Percentiles rank a stretch among this genome's conserved stretches.
Evolutionary conservation across 1,140 invertebrate species (phyloP).

Genomic region (Helicoverpa zea): DNA sequence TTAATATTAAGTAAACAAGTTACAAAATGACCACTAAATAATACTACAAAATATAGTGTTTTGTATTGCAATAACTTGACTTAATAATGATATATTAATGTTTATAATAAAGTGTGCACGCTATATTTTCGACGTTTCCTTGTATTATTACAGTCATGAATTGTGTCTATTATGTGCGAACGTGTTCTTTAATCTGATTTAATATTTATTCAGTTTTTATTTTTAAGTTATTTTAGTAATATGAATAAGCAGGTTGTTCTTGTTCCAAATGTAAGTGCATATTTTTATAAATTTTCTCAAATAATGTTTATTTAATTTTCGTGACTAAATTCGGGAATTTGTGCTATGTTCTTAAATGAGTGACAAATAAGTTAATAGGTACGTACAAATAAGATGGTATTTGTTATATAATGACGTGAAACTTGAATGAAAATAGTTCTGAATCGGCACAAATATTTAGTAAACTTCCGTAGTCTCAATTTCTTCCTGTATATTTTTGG

Average conservation of each 20-base stretch:
- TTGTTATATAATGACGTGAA: no score
- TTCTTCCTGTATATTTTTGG: constrained; percentile 57
- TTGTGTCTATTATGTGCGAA: constrained; percentile 51
- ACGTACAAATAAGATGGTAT: no score
- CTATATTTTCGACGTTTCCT: constrained; percentile 50
- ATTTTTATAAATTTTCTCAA: neutral
- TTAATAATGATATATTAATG: constrained; percentile 25
- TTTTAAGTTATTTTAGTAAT: constrained; percentile 3
- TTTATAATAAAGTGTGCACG: constrained; percentile 26
- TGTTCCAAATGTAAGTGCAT: constrained; percentile 23
- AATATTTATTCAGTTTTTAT: neutral
- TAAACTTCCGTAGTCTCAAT: no score
- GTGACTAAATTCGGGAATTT: no score
- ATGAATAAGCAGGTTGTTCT: constrained; percentile 15
- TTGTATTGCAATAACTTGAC: neutral
- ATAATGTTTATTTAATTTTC: no score
- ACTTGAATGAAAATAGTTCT: no score
- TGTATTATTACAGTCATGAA: constrained; percentile 39
- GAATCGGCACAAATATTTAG: no score
- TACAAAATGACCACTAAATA: no score
- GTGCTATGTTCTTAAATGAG: no score
- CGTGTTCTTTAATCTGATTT: constrained; percentile 33
- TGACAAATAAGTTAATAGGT: no score
- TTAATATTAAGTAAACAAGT: no score
- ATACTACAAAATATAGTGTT: no score